Conservation (phyloP, 2,113 vertebrate species). For the Antechinus flavipes region DNA sequence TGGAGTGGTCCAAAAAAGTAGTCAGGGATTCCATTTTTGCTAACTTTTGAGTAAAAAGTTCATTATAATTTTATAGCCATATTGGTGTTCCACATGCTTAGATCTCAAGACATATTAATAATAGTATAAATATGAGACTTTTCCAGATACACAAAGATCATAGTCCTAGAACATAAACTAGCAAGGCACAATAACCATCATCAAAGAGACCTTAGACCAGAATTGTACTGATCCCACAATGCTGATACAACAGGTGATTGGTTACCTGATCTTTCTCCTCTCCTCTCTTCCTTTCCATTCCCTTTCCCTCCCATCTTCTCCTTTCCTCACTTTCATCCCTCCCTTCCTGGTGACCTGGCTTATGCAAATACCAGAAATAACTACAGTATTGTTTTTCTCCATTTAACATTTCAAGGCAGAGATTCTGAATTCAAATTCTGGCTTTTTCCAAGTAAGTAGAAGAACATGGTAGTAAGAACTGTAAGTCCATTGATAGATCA, state of each 20-base stretch:
- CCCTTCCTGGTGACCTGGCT: background rate
- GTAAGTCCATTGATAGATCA: background rate
- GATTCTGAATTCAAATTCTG: background rate
- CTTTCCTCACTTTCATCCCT: too few relatives aligned
- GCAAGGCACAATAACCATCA: background rate
- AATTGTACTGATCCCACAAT: background rate
- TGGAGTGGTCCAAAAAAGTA: background rate
- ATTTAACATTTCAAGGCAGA: background rate
- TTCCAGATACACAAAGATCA: background rate
- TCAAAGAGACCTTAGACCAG: background rate
- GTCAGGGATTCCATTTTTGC: background rate
- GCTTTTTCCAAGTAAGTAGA: background rate
- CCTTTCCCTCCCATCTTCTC: too few relatives aligned
- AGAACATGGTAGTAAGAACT: background rate
- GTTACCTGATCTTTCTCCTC: background rate
- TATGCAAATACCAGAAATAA: background rate
- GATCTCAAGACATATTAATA: background rate
- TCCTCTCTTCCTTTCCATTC: background rate
- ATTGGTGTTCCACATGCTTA: background rate
- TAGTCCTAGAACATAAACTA: background rate
- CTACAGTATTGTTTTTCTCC: background rate
- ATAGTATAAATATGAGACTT: background rate
- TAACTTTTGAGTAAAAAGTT: background rate
- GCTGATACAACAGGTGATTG: background rate
- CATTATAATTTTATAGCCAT: background rate